Evolutionary conservation across 1,140 invertebrate species (phyloP), one percentile per base, ranked within the genome.

Genomic region (Procambarus clarkii): DNA sequence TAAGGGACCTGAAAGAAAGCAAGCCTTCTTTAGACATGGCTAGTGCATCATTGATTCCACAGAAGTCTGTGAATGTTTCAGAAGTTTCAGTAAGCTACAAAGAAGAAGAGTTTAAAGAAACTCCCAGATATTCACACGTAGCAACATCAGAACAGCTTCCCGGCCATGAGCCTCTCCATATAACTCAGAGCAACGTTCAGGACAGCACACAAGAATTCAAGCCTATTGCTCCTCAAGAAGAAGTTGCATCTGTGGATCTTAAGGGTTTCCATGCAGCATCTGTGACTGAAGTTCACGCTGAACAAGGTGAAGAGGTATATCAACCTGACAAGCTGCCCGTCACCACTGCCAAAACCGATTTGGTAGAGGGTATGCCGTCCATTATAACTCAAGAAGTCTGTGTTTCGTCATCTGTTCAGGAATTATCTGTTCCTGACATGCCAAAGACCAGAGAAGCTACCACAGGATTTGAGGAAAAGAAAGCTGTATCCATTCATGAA

Each of bases 401-500:
- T 88, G 74, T 86, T 44, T 82, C 69, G 11, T 88, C 81, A 54
- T 88, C 91, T 50, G 81, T 84, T 11, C 54, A 50, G 50, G 86
- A 92, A 21, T 80, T 88, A 18, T 15, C 81, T 69, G 81, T 77
- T 24, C 86, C 86, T 69, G 91, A 92, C 13, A 84, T 54, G 11
- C 86, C 86, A n/a, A 76, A 80, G 34, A 64, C 86, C 24, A 92
- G 74, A 84, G 91, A 82, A 84, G 91, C 86, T 34, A 83, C 86
- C 45, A 79, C 71, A 84, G 79, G 50, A 21, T 88, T 92, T 88
- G 86, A 91, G 58, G 89, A 96, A 45, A 95, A 96, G 94, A 96
- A 97, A 95, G 96, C 96, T 64, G 95, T 96, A 80, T 95, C 95
- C 34, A 94, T 97, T 7, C 95, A 95, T 71, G 96, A 97, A 94